These are phyloP conservation scores for Dysmachus trigonus DNA, from an alignment of 2,888 invertebrate species.

Conservation along the genomic window DNA sequence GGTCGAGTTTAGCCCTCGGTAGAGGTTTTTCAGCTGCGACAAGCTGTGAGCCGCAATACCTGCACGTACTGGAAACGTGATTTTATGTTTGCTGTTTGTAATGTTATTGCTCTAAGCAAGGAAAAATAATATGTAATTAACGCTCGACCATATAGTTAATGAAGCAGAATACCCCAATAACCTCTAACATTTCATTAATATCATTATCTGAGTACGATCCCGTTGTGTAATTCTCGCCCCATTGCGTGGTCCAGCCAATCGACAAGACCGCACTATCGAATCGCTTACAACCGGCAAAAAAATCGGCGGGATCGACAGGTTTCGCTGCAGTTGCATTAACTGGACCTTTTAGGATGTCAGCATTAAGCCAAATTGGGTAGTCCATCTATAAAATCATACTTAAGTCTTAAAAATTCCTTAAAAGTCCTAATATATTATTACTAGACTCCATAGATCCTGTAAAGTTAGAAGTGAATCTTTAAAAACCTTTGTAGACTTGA, in stretches of 20 bases:
- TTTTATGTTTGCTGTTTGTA: slow-evolving; percentile 68
- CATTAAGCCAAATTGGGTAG: slow-evolving; percentile 86
- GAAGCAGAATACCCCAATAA: slow-evolving; percentile 63
- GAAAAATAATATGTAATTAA: not conserved
- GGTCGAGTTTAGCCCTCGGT: slow-evolving; percentile 63
- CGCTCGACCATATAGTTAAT: not conserved
- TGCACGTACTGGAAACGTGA: slow-evolving; percentile 84
- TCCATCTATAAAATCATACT: slow-evolving; percentile 66
- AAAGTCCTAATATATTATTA: slow-evolving; percentile 52
- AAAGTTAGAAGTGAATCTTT: slow-evolving; percentile 68
- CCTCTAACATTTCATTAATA: slow-evolving; percentile 74
- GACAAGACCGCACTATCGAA: slow-evolving; percentile 77
- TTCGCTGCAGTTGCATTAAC: slow-evolving; percentile 67
- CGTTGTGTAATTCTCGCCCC: slow-evolving; percentile 65
- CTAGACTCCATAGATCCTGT: slow-evolving; percentile 60
- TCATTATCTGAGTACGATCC: slow-evolving; percentile 72
- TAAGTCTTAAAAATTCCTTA: not conserved
- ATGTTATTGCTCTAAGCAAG: slow-evolving; percentile 54
- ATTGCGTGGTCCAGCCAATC: slow-evolving; percentile 85
- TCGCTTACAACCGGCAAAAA: slow-evolving; percentile 70
- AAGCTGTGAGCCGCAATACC: slow-evolving; percentile 74
- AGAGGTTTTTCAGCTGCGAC: slow-evolving; percentile 69
- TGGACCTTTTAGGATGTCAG: slow-evolving; percentile 82
- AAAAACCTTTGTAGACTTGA: slow-evolving; percentile 81
- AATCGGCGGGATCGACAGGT: slow-evolving; percentile 73